Evolutionary conservation across 2,113 vertebrate genomes (phyloP), one percentile per base, ranked within the genome.

Genomic region (Gavialis gangeticus): DNA sequence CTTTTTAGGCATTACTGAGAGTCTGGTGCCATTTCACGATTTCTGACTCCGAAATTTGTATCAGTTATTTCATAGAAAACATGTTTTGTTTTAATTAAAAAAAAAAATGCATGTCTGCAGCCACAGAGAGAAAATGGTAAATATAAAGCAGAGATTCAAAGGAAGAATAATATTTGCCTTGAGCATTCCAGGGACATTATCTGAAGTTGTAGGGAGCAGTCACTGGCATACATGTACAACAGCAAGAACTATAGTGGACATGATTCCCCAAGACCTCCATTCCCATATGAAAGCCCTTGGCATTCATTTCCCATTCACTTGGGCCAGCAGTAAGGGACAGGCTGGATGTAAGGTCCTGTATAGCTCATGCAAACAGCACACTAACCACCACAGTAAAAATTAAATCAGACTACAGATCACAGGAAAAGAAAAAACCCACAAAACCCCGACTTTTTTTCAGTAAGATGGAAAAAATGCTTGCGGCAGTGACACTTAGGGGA

Each of bases 81-180:
- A 93, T 11, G 85, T 69, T 75, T 89, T 84, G 96, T 94, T 96
- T 96, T 95, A 79, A 96, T 96, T 96, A 95, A 63, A 86, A 95
- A 95, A 95, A 95, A 93, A 95, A 94, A 96, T 4, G 17, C 85
- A 87, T 76, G 90, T 34, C 15, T 28, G 64, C n/a, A 83, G 27
- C 85, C 90, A 14, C 10, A 62, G 64, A n/a, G 93, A 79, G 82
- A 87, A 57, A 91, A 89, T 69, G 88, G 58, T 60, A 87, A 82
- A 90, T n/a, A 28, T 71, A 28, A 83, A 85, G 73, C 63, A 66
- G 58, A 15, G 66, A 67, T 84, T 92, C 19, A 4, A 63, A 56
- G 37, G 6, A 5, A 46, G 79, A 79, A 17, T 87, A n/a, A 11
- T 30, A 67, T 30, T 4, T 66, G 60, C 64, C 30, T 64, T 6